Conservation (phyloP, 37 sponge, comb jelly and placozoan genomes). For the Chondrosia reniformis region DNA sequence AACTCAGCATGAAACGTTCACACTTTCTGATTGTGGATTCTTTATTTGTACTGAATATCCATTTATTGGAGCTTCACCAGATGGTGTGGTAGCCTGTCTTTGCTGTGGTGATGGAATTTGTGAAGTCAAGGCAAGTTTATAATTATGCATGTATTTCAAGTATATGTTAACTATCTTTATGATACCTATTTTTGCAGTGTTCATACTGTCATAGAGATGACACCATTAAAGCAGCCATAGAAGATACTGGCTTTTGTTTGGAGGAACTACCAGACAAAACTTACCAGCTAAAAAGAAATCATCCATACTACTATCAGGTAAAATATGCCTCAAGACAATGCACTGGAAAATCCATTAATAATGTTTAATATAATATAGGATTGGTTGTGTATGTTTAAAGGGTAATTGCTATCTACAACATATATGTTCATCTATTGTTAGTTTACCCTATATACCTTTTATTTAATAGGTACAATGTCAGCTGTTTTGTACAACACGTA, state of each 20-base stretch:
- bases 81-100: slow-evolving; percentile 40
- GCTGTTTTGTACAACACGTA: slow-evolving; percentile 6
- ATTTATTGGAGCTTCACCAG: slow-evolving; percentile 62
- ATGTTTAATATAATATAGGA: too few relatives aligned
- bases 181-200: slow-evolving; percentile 15
- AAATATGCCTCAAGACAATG: too few relatives aligned
- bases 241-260: slow-evolving; percentile 31
- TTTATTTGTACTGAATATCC: slow-evolving; percentile 42
- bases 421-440: not conserved
- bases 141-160: not conserved
- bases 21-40: slow-evolving; percentile 24
- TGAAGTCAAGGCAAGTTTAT: slow-evolving; percentile 34
- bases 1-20: not conserved
- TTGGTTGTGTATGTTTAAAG: too few relatives aligned
- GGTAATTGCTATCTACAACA: too few relatives aligned
- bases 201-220: slow-evolving; percentile 40
- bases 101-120: slow-evolving; percentile 62
- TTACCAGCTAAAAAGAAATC: not conserved
- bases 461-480: slow-evolving; percentile 39
- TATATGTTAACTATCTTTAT: not conserved
- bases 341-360: too few relatives aligned
- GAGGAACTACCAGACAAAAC: not conserved
- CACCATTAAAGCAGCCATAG: slow-evolving; percentile 5
- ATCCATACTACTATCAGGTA: not conserved
- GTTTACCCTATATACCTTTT: too few relatives aligned